These are phyloP conservation scores for Chaenocephalus aceratus DNA, from an alignment of 2,113 vertebrate species.

Conservation along the genomic window DNA sequence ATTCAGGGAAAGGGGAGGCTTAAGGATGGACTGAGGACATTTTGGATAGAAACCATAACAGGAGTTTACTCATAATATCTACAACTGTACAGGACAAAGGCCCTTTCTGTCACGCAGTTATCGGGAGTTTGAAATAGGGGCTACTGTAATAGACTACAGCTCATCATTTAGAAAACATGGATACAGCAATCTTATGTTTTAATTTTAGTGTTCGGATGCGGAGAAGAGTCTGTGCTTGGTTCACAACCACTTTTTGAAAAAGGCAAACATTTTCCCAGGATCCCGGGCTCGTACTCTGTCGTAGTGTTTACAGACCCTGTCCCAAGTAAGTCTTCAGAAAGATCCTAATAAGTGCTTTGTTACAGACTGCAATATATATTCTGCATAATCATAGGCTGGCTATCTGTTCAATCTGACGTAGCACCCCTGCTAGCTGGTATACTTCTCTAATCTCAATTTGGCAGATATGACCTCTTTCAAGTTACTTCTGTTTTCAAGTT, in stretches of 20 bases:
- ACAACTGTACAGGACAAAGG: conserved; percentile 54
- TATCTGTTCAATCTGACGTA: conserved; percentile 72
- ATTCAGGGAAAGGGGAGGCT: conserved; percentile 25
- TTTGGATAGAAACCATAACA: conserved; percentile 42
- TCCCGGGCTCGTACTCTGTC: conserved; percentile 57
- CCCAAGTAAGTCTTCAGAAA: conserved; percentile 59
- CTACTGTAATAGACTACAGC: conserved; percentile 39
- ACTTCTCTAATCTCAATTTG: conserved; percentile 84
- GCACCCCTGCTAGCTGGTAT: conserved; percentile 77
- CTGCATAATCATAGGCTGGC: conserved; percentile 80
- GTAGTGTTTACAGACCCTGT: conserved; percentile 80
- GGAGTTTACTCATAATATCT: conserved; percentile 50
- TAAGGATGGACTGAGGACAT: conserved; percentile 23
- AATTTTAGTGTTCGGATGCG: conserved; percentile 72
- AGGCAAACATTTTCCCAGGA: conserved; percentile 74
- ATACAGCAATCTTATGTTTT: conserved; percentile 34
- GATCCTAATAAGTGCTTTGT: conserved; percentile 78
- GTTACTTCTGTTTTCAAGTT: conserved; percentile 70
- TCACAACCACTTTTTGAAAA: conserved; percentile 73
- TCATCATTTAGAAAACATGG: conserved; percentile 49
- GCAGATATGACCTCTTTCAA: conserved; percentile 82
- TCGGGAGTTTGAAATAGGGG: conserved; percentile 47
- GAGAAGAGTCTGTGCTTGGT: conserved; percentile 78
- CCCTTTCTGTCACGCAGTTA: conserved; percentile 40
- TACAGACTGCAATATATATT: conserved; percentile 77